phyloP scores from a whole-genome alignment of 2,797 vertebrate species.

The Meriones psammophilus region DNA sequence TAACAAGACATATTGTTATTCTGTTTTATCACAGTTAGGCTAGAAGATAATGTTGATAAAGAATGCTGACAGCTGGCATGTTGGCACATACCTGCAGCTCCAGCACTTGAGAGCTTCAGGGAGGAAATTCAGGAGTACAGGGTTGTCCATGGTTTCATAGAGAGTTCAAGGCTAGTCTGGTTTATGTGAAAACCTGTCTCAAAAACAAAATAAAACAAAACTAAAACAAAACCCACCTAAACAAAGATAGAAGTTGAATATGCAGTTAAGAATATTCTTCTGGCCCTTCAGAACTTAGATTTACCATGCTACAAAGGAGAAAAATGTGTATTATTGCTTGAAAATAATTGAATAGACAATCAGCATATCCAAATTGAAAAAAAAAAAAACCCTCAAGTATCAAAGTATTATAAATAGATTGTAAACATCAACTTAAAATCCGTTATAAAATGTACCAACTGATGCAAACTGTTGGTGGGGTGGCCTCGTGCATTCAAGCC shows the following conservation, averaged over 20 bases:
- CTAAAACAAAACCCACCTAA: neutral
- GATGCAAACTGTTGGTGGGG: neutral
- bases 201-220: neutral
- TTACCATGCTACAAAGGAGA: neutral
- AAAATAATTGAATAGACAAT: neutral
- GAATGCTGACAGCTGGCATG: neutral
- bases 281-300: neutral
- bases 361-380: neutral
- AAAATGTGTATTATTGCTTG: neutral
- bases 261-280: neutral
- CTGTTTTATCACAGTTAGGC: slow-evolving; percentile 10
- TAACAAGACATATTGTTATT: slow-evolving; percentile 20
- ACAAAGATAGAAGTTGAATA: neutral
- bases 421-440: neutral
- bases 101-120: neutral
- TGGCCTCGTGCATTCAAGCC: too few relatives aligned
- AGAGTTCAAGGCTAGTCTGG: neutral
- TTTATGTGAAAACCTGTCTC: neutral
- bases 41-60: neutral
- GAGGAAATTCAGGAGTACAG: neutral
- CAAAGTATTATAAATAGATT: neutral
- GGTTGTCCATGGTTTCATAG: neutral
- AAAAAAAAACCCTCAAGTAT: neutral
- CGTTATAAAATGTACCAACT: neutral
- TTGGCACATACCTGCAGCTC: neutral